Percentiles rank a stretch among this genome's conserved stretches.
Conservation (phyloP, 2,888 invertebrate species). For the Pollenia griseotomentosa region DNA sequence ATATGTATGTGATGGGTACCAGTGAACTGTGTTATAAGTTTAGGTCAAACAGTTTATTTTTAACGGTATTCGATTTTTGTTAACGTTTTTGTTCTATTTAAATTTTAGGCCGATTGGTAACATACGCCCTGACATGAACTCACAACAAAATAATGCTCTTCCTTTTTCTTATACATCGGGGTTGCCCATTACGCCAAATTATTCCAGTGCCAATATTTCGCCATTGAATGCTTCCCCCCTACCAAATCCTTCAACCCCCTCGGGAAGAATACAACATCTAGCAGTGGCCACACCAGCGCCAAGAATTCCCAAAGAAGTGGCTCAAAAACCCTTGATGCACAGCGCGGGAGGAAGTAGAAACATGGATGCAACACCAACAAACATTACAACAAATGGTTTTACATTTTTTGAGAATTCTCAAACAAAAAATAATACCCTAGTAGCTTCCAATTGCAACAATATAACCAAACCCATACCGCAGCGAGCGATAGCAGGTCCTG, state of each 20-base stretch:
- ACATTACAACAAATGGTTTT: conserved; percentile 53
- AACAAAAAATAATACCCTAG: conserved; percentile 49
- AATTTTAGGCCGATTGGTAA: conserved; percentile 85
- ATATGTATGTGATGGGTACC: background rate
- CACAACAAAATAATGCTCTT: conserved; percentile 75
- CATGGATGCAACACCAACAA: conserved; percentile 55
- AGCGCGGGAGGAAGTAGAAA: conserved; percentile 17
- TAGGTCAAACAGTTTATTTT: conserved; percentile 27
- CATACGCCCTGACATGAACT: conserved; percentile 83
- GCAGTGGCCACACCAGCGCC: conserved; percentile 83
- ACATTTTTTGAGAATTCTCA: conserved; percentile 70
- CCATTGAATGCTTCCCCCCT: conserved; percentile 65
- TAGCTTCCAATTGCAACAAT: conserved; percentile 42
- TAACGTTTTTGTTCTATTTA: conserved; percentile 49
- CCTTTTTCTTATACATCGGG: conserved; percentile 72
- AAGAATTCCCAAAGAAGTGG: conserved; percentile 83
- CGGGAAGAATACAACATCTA: conserved; percentile 81
- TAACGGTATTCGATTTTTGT: conserved; percentile 2
- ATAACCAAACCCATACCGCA: conserved; percentile 80
- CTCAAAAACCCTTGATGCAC: conserved; percentile 78
- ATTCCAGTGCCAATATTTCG: conserved; percentile 73
- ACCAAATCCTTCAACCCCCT: conserved; percentile 67
- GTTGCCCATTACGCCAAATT: conserved; percentile 53
- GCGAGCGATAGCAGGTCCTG: conserved; percentile 85
- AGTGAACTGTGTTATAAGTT: conserved; percentile 3